Base-by-base conservation (phyloP, 1,140 invertebrate species). In the Neoseiulus cucumeris region DNA sequence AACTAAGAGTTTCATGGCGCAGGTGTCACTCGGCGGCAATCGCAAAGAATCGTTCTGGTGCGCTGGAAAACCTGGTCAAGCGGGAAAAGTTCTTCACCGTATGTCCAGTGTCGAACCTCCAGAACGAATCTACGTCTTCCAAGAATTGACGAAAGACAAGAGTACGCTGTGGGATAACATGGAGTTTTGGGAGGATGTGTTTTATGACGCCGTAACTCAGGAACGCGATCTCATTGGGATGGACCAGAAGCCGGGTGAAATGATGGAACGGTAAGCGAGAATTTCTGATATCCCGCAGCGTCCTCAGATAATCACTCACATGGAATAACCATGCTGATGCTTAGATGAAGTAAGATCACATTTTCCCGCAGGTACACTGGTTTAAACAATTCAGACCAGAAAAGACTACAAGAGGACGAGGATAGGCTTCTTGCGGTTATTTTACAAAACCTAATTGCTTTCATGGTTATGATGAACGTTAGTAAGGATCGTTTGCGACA, bases 141-240 rank as follows among this genome's bases (percentile, higher is more conserved):
- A 59, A 33, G 51, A 59, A 9, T 25, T 59, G 14, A 17, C 22
- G 1, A 87, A 86, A 73, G 84, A 86, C 55, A 80, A 91, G 69
- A 87, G 87, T 2, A 82, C 83, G 41, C 75, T 98, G n/a, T 98
- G 95, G 94, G 93, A 98, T 75, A 89, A 98, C 78, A 94, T 98
- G 88, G 91, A 98, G 73, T 98, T 98, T 76, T 99, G 96, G 95
- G 95, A 99, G 77, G 94, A 98, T 76, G 88, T 90, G 0, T 99
- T 98, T 74, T 79, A 98, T 28, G 95, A 99, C 78, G 92, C 94
- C 0, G 95, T 99, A 0, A 94, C 94, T 59, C 93, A 98, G 76
- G 96, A 99, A 75, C 80, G 96, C 64, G 95, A 99, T 74, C 91
- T 98, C 81, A 91, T 98, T 68, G 96, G 96, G 65, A 97, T 99